Conservation (phyloP, 1,140 invertebrate genomes). For the Drosophila busckii region DNA sequence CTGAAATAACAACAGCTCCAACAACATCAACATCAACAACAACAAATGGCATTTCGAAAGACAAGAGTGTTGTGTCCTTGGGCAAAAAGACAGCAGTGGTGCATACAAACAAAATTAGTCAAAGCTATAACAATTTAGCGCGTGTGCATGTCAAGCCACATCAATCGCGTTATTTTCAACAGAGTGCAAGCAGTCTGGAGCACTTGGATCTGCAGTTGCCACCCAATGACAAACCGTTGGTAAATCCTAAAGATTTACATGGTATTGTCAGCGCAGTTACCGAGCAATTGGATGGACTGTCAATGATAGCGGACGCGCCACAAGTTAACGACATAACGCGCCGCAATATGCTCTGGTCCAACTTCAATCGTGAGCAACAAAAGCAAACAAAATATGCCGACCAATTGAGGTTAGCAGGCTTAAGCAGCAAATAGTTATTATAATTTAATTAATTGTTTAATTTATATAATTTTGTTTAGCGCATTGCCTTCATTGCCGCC, state of each 20-base stretch:
- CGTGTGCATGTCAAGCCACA: constrained; percentile 50
- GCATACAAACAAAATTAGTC: constrained; percentile 45
- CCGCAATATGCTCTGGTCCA: constrained; percentile 49
- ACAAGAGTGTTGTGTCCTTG: neutral
- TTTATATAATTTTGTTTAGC: constrained; percentile 11
- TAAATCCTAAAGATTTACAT: constrained; percentile 7
- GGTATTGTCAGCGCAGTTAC: neutral
- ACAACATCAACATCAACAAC: neutral
- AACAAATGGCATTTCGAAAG: constrained; percentile 3
- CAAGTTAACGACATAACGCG: too few relatives aligned
- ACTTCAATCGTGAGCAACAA: constrained; percentile 37
- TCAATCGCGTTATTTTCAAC: constrained; percentile 27
- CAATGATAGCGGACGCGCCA: too few relatives aligned
- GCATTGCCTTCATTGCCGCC: constrained; percentile 60
- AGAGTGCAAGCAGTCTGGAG: constrained; percentile 14
- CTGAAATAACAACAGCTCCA: constrained; percentile 24
- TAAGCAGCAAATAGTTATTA: too few relatives aligned
- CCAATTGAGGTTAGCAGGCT: constrained; percentile 23
- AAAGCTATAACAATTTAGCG: constrained; percentile 57
- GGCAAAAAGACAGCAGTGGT: constrained; percentile 1
- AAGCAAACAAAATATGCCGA: constrained; percentile 36
- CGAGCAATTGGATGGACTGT: constrained; percentile 11
- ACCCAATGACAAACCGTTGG: constrained; percentile 5
- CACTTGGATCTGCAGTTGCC: constrained; percentile 34
- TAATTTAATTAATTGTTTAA: neutral